phyloP scores from a whole-genome alignment of 1,140 invertebrate species.

The Probaryconus sp. region DNA sequence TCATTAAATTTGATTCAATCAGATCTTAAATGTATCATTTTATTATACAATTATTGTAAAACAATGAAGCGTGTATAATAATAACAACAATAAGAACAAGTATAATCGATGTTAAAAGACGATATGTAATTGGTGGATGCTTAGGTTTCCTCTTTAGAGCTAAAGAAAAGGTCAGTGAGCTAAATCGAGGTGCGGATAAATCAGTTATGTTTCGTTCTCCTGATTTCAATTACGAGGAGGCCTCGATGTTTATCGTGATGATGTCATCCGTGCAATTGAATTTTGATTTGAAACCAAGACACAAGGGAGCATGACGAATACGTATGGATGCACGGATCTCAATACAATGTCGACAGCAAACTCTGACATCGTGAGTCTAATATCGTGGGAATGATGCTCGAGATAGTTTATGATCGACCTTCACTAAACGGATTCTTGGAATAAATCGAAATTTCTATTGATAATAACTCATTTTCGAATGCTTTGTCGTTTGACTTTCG shows the following conservation, averaged over 20 bases:
- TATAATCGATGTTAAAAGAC: constrained; percentile 33
- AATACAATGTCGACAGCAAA: constrained; percentile 43
- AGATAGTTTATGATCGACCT: constrained; percentile 42
- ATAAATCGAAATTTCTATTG: no score
- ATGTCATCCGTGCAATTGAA: constrained; percentile 58
- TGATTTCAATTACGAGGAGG: constrained; percentile 59
- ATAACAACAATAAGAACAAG: constrained; percentile 51
- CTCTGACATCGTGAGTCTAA: constrained; percentile 29
- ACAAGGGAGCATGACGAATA: constrained; percentile 38
- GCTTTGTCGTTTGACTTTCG: no score
- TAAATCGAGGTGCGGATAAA: constrained; percentile 54
- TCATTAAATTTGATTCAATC: no score
- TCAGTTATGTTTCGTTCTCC: constrained; percentile 60
- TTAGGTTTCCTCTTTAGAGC: constrained; percentile 25
- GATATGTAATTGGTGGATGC: constrained; percentile 40
- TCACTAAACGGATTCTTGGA: constrained; percentile 35
- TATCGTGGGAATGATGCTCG: constrained; percentile 43
- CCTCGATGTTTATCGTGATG: constrained; percentile 59
- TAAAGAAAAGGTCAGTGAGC: constrained; percentile 54
- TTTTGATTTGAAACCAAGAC: constrained; percentile 54
- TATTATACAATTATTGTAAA: constrained; percentile 24
- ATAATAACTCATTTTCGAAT: no score
- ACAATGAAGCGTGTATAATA: constrained; percentile 15
- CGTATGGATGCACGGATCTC: constrained; percentile 40
- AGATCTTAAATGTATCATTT: no score